Evolutionary conservation across 2,888 invertebrate genomes (phyloP), one percentile per base, ranked within the genome.

Genomic region (Andrena camellia): DNA sequence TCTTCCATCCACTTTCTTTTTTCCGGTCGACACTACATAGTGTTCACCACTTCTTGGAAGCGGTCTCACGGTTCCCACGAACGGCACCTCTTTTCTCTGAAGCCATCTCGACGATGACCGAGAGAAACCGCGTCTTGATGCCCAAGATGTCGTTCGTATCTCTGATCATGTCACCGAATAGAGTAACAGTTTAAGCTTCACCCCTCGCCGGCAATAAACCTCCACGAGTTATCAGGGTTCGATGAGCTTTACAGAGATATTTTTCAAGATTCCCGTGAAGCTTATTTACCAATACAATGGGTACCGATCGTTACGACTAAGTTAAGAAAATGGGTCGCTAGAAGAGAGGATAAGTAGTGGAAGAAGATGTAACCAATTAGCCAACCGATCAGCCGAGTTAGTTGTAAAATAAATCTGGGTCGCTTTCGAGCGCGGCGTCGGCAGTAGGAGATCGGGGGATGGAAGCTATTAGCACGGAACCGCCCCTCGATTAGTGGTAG

Each of bases 11-110:
- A 67, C 77, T 74, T 86, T 86, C 82, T 85, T 87, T 84, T 86
- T 85, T 78, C 83, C 74, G 70, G 26, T 59, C 63, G 67, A 85
- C 78, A 86, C 89, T 88, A 86, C 88, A 85, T 83, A 85, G 82
- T 67, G 85, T 82, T 86, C 85, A 82, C 74, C 57, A 81, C 79
- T 92, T 92, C 92, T 90, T 78, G 85, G 92, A 92, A 92, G 90
- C 85, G 84, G 88, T 89, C 88, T 86, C 90, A 90, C 86, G 90
- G 91, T 92, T 92, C 92, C 90, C 92, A 92, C 91, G 91, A 92
- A 92, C 90, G 87, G 87, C 86, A 87, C 86, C 88, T 89, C 88
- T 92, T 92, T 92, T 92, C 92, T 91, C 88, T 90, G 92, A 92
- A 92, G 68, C 57, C 83, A 77, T 86, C 83, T 80, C 76, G 62